Evolutionary conservation across 2,113 vertebrate species (phyloP).

Genomic region (Seriola rivoliana): DNA sequence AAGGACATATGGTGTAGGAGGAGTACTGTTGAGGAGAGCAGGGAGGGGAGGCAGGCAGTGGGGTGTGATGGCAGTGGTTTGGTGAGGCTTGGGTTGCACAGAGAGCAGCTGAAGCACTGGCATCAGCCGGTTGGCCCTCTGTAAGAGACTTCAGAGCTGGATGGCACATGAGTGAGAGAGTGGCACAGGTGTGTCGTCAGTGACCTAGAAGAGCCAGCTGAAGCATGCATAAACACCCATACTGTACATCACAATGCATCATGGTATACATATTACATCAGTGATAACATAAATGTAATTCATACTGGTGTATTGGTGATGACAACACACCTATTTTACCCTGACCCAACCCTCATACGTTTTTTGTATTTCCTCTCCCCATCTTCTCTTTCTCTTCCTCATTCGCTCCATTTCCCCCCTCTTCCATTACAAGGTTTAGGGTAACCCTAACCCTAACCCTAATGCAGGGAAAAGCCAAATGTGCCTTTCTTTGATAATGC

Average conservation of each 20-base stretch:
- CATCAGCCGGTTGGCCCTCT: constrained; percentile 47
- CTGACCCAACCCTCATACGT: constrained; percentile 55
- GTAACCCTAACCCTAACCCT: neutral
- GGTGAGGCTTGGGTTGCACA: constrained; percentile 27
- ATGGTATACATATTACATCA: constrained; percentile 22
- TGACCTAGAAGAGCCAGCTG: constrained; percentile 77
- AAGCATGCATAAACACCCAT: constrained; percentile 61
- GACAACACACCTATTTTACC: constrained; percentile 67
- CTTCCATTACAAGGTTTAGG: constrained; percentile 42
- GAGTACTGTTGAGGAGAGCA: constrained; percentile 44
- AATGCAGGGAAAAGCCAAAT: neutral
- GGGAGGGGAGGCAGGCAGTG: constrained; percentile 14
- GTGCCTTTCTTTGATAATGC: neutral
- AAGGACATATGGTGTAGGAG: constrained; percentile 73
- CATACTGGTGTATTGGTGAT: constrained; percentile 17
- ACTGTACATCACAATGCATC: constrained; percentile 47
- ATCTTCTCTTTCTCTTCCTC: constrained; percentile 38
- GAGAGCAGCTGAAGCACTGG: constrained; percentile 61
- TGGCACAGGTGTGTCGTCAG: constrained; percentile 79
- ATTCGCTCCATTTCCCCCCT: constrained; percentile 32
- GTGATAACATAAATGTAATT: constrained; percentile 5
- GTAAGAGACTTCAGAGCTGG: constrained; percentile 42
- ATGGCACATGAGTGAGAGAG: constrained; percentile 62
- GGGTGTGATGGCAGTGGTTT: constrained; percentile 42
- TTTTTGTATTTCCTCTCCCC: constrained; percentile 41